A percentile compares a stretch with the other conserved stretches of the same genome.
Conservation (phyloP, 2,888 invertebrate genomes). For the Pterobdella sp. region DNA sequence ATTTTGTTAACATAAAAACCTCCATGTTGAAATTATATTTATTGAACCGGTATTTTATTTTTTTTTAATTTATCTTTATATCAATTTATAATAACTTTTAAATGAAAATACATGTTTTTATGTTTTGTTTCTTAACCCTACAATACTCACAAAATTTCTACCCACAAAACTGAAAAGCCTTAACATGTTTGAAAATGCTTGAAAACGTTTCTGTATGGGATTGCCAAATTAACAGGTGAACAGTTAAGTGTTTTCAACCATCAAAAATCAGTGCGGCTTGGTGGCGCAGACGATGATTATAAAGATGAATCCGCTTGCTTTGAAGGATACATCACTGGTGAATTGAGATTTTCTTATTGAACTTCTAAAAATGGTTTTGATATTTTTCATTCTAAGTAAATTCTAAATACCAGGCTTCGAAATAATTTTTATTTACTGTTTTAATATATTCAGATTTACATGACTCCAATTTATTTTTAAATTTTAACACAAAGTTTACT, state of each 20-base stretch:
- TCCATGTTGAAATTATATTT: no score
- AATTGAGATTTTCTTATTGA: not conserved
- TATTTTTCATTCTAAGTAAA: not conserved
- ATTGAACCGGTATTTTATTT: no score
- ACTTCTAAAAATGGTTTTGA: not conserved
- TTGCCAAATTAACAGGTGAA: slow-evolving; percentile 11
- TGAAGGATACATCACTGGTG: not conserved
- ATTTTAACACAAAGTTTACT: not conserved
- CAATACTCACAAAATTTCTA: no score
- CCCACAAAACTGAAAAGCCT: no score
- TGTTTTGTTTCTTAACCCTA: no score
- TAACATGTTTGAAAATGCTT: no score
- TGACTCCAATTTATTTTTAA: not conserved
- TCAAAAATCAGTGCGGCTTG: slow-evolving; percentile 18
- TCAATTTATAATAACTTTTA: no score
- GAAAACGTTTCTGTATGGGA: no score
- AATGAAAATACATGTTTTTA: no score
- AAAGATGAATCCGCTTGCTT: not conserved
- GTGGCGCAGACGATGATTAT: slow-evolving; percentile 1
- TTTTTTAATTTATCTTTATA: no score
- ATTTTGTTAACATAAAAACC: no score
- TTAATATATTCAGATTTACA: not conserved
- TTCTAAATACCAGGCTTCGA: no score
- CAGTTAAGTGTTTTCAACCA: slow-evolving; percentile 22
- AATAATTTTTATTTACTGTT: not conserved